These are phyloP conservation scores for Perccottus glenii DNA, from an alignment of 2,113 vertebrate genomes.

Conservation along the genomic window DNA sequence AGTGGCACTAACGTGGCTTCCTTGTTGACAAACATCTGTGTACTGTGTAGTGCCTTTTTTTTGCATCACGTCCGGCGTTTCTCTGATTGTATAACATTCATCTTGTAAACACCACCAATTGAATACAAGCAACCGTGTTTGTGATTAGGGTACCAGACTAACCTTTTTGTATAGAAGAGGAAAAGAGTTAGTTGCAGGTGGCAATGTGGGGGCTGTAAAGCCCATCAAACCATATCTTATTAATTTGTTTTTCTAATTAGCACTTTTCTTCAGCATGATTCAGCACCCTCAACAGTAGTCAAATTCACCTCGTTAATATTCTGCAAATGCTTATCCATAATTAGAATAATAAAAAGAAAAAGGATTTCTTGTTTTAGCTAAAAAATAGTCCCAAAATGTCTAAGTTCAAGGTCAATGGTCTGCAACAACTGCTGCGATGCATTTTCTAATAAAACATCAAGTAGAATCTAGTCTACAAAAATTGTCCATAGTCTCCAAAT, in stretches of 20 bases:
- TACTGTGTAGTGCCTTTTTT: too few relatives aligned
- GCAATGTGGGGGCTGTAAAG: slow-evolving; percentile 56
- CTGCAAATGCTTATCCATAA: slow-evolving; percentile 41
- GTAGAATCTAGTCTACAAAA: too few relatives aligned
- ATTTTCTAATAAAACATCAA: too few relatives aligned
- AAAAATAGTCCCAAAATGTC: slow-evolving; percentile 35
- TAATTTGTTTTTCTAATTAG: slow-evolving; percentile 65
- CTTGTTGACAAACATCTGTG: too few relatives aligned
- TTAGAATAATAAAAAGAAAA: slow-evolving; percentile 45
- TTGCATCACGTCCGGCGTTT: too few relatives aligned
- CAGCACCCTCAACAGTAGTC: slow-evolving; percentile 44
- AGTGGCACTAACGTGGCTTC: too few relatives aligned
- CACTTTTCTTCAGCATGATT: slow-evolving; percentile 34
- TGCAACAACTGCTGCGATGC: neutral
- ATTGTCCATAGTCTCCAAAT: too few relatives aligned
- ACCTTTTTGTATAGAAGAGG: neutral
- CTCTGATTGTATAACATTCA: too few relatives aligned
- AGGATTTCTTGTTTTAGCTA: slow-evolving; percentile 20
- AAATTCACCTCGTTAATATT: slow-evolving; percentile 59
- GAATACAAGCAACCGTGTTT: too few relatives aligned
- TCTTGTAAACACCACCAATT: too few relatives aligned
- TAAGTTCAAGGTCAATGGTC: slow-evolving; percentile 29
- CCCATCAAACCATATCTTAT: slow-evolving; percentile 69
- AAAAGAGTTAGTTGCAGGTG: slow-evolving; percentile 44
- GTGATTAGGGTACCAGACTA: too few relatives aligned